Evolutionary conservation across 2,797 vertebrate genomes (phyloP), one percentile per base, ranked within the genome.

Genomic region (Catharus ustulatus): DNA sequence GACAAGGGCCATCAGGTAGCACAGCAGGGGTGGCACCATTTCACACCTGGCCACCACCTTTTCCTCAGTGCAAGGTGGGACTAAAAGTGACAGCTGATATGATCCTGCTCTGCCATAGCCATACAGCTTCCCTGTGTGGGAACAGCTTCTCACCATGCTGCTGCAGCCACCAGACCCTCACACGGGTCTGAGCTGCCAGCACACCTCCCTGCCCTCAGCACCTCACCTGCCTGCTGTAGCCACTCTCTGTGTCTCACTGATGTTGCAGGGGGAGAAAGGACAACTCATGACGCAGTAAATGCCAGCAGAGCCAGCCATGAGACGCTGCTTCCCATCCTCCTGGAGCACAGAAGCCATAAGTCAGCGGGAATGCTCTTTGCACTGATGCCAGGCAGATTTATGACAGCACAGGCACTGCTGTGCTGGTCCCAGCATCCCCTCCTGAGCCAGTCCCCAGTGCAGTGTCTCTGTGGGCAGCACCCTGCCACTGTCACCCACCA

Each of bases 91-190:
- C 34, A 71, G 32, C 21, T 40, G 36, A 36, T 10, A 7, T 3
- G 27, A 17, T 24, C 24, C 61, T 45, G 40, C 61, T 66, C 27
- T 78, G 42, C 45, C 49, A 24, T 0, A n/a, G 62, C 49, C 59
- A 32, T 0, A 1, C 34, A 13, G 36, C 30, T 48, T 8, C 61
- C 63, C 82, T 21, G 45, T 0, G n/a, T 0, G 4, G 49, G 68
- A 46, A 24, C 58, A 68, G 73, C 36, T 0, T 40, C 54, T 78
- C 45, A 55, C 64, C 36, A 0, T 0, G 12, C 51, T 7, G 7
- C 45, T 40, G 78, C 27, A 81, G 80, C 57, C 38, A 64, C 16
- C 11, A 11, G 64, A 29, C 20, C 40, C 57, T 61, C 40, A 12
- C 29, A 3, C 0, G 1, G 30, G 15, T 27, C 59, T 45, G 64